Conservation (phyloP, 2,888 invertebrate species). For the Agrochola lota region DNA sequence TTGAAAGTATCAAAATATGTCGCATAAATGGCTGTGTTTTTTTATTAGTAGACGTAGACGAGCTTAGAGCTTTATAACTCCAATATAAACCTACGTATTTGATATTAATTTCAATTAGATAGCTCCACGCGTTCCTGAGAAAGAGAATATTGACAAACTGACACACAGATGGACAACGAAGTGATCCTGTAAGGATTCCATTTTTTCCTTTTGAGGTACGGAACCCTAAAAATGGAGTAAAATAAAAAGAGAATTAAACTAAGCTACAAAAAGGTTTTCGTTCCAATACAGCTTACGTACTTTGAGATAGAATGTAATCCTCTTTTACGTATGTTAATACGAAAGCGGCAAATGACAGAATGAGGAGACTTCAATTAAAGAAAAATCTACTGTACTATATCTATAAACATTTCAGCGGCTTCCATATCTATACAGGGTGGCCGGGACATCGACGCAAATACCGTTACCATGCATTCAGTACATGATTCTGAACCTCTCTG, state of each 20-base stretch:
- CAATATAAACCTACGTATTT: no score
- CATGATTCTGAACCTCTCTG: no score
- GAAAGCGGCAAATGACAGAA: slow-evolving; percentile 6
- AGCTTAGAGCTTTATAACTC: no score
- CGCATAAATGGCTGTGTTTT: no score
- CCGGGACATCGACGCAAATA: no score
- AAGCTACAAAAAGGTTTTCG: slow-evolving; percentile 40
- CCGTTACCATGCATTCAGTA: not conserved
- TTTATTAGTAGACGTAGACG: no score
- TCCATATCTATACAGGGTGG: not conserved
- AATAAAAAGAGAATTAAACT: slow-evolving; percentile 38
- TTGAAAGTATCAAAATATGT: no score
- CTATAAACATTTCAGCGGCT: slow-evolving; percentile 3
- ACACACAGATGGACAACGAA: no score
- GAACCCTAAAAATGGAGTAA: slow-evolving; percentile 13
- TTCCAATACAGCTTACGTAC: slow-evolving; percentile 32
- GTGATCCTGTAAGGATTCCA: not conserved
- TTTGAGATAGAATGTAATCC: slow-evolving; percentile 48
- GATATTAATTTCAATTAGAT: no score
- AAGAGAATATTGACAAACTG: no score
- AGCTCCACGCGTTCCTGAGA: no score
- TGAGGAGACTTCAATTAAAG: not conserved
- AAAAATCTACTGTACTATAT: not conserved
- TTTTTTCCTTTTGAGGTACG: not conserved
- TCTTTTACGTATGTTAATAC: slow-evolving; percentile 26